Conservation (phyloP, 2,797 vertebrate species). For the Smutsia gigantea region DNA sequence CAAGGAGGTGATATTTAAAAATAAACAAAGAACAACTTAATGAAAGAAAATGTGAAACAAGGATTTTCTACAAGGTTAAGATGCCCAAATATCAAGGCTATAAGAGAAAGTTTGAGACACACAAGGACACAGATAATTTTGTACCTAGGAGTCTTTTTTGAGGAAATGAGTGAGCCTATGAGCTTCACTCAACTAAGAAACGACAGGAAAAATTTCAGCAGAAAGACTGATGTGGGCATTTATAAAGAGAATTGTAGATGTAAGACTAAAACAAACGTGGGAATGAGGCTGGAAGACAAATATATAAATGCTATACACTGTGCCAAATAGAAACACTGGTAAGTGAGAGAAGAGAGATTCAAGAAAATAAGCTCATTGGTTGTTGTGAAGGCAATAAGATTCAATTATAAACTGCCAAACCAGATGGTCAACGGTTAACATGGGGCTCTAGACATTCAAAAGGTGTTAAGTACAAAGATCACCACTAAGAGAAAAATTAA, state of each 20-base stretch:
- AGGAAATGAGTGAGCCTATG: not conserved
- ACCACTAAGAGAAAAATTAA: not conserved
- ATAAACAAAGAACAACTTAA: not conserved
- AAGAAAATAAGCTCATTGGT: not conserved
- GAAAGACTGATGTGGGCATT: not conserved
- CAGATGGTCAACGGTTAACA: not conserved
- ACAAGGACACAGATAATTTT: not conserved
- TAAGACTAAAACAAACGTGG: not conserved
- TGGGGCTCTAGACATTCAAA: not conserved
- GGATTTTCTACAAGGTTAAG: not conserved
- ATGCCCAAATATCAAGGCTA: not conserved
- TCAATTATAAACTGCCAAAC: not conserved
- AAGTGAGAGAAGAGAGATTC: not conserved
- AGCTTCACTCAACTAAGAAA: not conserved
- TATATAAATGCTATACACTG: not conserved
- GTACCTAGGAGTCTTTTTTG: not conserved
- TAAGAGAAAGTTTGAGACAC: not conserved
- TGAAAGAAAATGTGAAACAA: not conserved
- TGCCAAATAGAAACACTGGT: not conserved
- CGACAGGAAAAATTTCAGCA: not conserved
- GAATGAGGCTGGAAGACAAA: not conserved
- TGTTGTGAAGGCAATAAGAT: not conserved
- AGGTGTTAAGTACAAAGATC: not conserved
- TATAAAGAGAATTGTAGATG: not conserved
- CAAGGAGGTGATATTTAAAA: not conserved